phyloP scores from a whole-genome alignment of 2,797 vertebrate genomes.

The Discoglossus pictus region DNA sequence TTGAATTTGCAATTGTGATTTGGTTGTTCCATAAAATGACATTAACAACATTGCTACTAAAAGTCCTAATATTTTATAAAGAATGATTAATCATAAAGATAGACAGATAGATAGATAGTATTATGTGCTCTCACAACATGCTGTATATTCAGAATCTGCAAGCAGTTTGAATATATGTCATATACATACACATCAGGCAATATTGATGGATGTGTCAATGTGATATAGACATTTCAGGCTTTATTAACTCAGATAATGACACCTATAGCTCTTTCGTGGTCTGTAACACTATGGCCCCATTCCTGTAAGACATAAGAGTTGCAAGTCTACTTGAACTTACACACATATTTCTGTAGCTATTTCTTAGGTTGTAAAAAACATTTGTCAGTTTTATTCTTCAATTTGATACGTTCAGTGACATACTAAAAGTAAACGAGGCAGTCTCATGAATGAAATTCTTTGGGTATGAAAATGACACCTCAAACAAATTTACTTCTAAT shows the following conservation, averaged over 20 bases:
- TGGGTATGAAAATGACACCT: neutral
- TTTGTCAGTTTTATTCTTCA: slow-evolving; percentile 6
- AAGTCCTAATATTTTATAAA: no score
- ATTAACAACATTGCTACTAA: no score
- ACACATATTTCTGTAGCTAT: neutral
- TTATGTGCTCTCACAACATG: no score
- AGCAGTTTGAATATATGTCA: neutral
- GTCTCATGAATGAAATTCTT: neutral
- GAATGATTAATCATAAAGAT: no score
- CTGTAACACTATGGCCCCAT: neutral
- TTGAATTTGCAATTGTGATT: no score
- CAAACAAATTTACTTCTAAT: neutral
- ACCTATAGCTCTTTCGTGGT: slow-evolving; percentile 26
- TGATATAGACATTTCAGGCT: slow-evolving; percentile 14
- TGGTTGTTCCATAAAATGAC: no score
- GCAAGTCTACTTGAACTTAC: slow-evolving; percentile 16
- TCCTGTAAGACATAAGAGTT: neutral
- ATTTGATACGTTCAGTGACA: slow-evolving; percentile 24
- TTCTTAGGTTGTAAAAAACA: slow-evolving; percentile 28
- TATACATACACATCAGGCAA: neutral
- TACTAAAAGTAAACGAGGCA: slow-evolving; percentile 26
- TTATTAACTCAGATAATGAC: slow-evolving; percentile 18
- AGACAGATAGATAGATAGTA: no score
- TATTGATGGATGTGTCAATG: slow-evolving; percentile 2
- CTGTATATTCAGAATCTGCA: no score